Conservation (phyloP, 2,888 invertebrate species). For the Anoplius nigerrimus region DNA sequence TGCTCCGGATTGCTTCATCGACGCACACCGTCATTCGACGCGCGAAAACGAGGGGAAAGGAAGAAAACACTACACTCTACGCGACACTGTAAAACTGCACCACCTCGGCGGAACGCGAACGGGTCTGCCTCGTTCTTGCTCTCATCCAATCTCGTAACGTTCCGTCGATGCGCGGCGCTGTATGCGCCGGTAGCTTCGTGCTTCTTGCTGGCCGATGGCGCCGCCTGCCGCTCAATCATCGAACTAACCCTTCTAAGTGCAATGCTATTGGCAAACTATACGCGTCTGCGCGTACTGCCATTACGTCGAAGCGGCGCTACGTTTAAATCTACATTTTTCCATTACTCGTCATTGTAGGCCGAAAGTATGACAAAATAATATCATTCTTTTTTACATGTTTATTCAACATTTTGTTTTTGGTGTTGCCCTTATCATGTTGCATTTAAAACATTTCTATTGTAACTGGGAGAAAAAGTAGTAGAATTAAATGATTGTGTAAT, state of each 20-base stretch:
- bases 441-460: no score
- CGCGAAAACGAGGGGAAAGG: constrained; percentile 48
- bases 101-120: constrained; percentile 65
- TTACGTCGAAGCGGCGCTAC: neutral
- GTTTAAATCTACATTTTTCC: constrained; percentile 5
- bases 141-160: constrained; percentile 49
- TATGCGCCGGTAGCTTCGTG: constrained; percentile 45
- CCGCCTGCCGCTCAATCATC: neutral
- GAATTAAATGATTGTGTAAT: no score
- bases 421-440: no score
- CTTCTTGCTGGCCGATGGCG: constrained; percentile 22
- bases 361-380: no score
- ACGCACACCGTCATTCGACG: constrained; percentile 62
- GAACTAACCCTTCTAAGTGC: neutral
- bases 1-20: constrained; percentile 61
- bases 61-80: constrained; percentile 66
- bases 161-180: constrained; percentile 61
- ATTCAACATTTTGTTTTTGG: no score
- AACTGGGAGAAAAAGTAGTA: no score
- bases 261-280: constrained; percentile 17
- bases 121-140: constrained; percentile 58
- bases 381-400: no score
- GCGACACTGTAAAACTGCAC: constrained; percentile 66
- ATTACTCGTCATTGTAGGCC: no score
- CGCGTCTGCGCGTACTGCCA: constrained; percentile 13